Conservation (phyloP, 2,888 invertebrate genomes). For the Drosophila nr. perissopoda region DNA sequence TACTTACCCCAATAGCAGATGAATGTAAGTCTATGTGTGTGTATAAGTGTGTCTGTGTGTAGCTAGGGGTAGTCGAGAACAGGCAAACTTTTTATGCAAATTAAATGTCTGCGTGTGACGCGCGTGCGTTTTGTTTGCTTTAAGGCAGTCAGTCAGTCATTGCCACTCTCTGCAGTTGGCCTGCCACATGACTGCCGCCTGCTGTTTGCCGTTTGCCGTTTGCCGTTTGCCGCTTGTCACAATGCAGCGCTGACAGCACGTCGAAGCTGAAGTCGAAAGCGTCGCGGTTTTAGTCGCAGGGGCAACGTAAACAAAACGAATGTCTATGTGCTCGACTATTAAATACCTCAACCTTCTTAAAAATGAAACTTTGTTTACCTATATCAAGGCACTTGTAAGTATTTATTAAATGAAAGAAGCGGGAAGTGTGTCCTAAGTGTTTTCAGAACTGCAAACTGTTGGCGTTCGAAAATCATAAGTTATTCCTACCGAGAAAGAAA, state of each 20-base stretch:
- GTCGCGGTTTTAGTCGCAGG: constrained; percentile 38
- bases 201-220: constrained; percentile 7
- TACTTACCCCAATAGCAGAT: constrained; percentile 39
- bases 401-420: not conserved
- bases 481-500: not conserved
- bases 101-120: constrained; percentile 77
- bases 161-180: constrained; percentile 33
- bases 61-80: constrained; percentile 48
- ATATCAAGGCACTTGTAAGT: not conserved
- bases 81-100: constrained; percentile 76
- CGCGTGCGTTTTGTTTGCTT: constrained; percentile 80
- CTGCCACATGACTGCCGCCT: constrained; percentile 20
- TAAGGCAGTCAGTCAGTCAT: constrained; percentile 62
- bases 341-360: not conserved
- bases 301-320: constrained; percentile 12
- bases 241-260: constrained; percentile 17
- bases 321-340: constrained; percentile 9
- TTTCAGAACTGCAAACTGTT: not conserved
- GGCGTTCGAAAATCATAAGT: not conserved
- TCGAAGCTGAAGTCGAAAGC: constrained; percentile 22
- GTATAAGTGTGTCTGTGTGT: not conserved
- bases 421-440: no score
- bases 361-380: not conserved
- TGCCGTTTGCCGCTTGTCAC: constrained; percentile 7
- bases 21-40: not conserved